Evolutionary conservation across 2,797 vertebrate species (phyloP), one percentile per base, ranked within the genome.

Genomic region (Dryobates pubescens): DNA sequence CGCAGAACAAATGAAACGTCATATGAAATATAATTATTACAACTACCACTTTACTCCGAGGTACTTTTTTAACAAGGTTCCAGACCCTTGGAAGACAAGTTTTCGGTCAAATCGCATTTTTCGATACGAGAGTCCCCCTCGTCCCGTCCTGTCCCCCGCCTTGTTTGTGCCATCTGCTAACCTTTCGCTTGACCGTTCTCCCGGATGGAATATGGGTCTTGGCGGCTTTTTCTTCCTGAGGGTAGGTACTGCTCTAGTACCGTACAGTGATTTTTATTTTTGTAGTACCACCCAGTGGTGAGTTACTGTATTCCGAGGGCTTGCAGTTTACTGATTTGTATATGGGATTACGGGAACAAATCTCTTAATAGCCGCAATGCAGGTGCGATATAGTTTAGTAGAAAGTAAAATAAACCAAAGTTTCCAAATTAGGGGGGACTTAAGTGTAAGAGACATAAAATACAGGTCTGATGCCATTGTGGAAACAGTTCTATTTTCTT

Each of bases 351-450:
- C 78, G 62, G 51, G 3, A 78, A 47, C 41, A 57, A 58, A 83
- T 43, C 58, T 81, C 76, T 75, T 92, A 79, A 89, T 73, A 86
- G 74, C 82, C 56, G 59, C 92, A 95, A 94, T 95, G 94, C 92
- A 96, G 89, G 93, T 77, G 57, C 20, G 2, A 3, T 14, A 8
- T 7, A 32, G 26, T 14, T 62, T 4, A 41, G 30, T 8, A 65
- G 45, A 47, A 65, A 65, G 56, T 68, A 24, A 74, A 64, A 43
- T 2, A 53, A 45, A 59, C 32, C 6, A 34, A 53, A 92, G 59
- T 13, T 26, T 7, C 47, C n/a, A 38, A 34, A 18, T 7, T 17
- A 3, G 18, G 23, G 4, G 38, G 10, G 38, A 13, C 38, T 13
- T 38, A 38, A 38, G 38, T 38, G 38, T 38, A 38, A 38, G 38